Evolutionary conservation across 2,113 vertebrate genomes (phyloP).

Genomic region (Sylvilagus bachmani): DNA sequence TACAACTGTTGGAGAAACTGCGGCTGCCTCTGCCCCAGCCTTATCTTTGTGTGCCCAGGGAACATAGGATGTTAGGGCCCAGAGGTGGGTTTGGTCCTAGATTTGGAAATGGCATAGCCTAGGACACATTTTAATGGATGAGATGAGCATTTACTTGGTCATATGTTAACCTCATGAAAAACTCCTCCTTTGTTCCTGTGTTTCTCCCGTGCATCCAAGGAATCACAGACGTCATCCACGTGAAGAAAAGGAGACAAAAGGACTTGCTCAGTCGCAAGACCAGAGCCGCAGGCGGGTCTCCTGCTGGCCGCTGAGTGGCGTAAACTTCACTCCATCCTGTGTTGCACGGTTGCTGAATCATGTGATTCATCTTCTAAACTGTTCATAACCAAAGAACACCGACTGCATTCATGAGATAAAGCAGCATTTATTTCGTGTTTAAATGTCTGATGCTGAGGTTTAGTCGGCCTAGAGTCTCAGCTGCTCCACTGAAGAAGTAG

Average conservation of each 20-base stretch:
- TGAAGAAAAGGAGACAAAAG: neutral
- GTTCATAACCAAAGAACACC: neutral
- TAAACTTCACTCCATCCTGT: neutral
- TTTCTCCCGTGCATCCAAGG: neutral
- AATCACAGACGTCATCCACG: neutral
- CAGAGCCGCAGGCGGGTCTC: neutral
- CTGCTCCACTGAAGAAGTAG: neutral
- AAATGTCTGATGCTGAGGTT: neutral
- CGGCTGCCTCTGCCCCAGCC: neutral
- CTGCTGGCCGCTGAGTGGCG: neutral
- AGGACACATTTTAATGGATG: neutral
- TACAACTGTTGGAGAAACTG: neutral
- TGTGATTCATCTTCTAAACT: neutral
- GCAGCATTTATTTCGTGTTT: neutral
- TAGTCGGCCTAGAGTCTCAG: neutral
- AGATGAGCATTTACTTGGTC: neutral
- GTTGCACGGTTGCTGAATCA: neutral
- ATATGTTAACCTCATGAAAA: constrained; percentile 1
- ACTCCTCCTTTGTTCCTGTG: neutral
- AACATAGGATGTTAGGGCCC: neutral
- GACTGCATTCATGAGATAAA: neutral
- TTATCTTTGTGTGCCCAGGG: neutral
- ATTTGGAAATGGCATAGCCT: neutral
- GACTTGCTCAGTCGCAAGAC: neutral
- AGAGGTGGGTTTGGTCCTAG: neutral